phyloP scores from a whole-genome alignment of 2,888 invertebrate genomes.

The Toxonevra muliebris region DNA sequence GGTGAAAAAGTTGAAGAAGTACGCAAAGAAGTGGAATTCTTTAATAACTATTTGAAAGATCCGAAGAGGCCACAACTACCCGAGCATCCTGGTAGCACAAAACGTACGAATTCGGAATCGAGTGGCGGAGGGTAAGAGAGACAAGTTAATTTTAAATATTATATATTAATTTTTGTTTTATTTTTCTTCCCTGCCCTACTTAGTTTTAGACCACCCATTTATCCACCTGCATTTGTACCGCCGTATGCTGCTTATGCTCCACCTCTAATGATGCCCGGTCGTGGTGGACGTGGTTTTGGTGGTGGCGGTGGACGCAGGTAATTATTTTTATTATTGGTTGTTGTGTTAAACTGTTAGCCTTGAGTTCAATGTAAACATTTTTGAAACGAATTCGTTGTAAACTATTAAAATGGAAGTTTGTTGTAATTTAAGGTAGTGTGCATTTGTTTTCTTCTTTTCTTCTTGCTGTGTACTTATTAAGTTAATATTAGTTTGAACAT shows the following conservation, averaged over 20 bases:
- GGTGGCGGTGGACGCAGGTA: conserved; percentile 52
- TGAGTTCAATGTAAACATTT: background rate
- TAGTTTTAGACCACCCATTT: conserved; percentile 59
- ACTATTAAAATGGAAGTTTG: background rate
- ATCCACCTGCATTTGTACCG: conserved; percentile 64
- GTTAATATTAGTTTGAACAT: background rate
- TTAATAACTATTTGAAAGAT: conserved; percentile 95
- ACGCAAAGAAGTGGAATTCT: conserved; percentile 95
- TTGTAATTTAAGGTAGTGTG: conserved; percentile 13
- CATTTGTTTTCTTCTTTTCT: conserved; percentile 7
- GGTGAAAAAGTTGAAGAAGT: conserved; percentile 97
- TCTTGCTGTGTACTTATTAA: conserved; percentile 9
- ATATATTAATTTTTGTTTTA: background rate
- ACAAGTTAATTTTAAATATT: background rate
- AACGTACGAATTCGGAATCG: conserved; percentile 57
- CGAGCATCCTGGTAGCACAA: conserved; percentile 74
- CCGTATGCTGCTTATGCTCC: conserved; percentile 67
- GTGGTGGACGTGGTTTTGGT: conserved; percentile 67
- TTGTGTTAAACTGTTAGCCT: conserved; percentile 1
- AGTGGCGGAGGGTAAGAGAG: conserved; percentile 44
- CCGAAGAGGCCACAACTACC: conserved; percentile 93
- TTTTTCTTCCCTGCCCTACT: background rate
- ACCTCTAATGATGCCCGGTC: conserved; percentile 65
- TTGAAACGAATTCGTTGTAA: background rate
- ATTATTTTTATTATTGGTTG: conserved; percentile 15